Evolutionary conservation across 1,140 invertebrate species (phyloP).

Genomic region (Drosophila miranda): DNA sequence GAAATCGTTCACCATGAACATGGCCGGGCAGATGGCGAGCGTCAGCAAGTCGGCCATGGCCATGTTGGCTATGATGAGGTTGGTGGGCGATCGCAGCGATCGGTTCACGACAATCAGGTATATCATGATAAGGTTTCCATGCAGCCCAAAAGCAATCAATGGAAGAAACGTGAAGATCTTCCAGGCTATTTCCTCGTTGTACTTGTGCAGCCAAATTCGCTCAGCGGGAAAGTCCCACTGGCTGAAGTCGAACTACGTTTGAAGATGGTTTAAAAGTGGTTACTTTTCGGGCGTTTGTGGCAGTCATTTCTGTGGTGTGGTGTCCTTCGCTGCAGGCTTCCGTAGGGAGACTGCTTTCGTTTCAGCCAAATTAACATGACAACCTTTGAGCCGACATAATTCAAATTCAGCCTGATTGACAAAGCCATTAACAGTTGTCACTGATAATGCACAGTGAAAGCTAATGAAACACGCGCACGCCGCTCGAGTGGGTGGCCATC

Average conservation of each 20-base stretch:
- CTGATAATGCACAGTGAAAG: constrained; percentile 66
- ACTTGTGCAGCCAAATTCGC: constrained; percentile 85
- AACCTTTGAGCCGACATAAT: constrained; percentile 50
- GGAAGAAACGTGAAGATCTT: constrained; percentile 85
- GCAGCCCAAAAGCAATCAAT: constrained; percentile 87
- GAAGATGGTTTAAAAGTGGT: not conserved
- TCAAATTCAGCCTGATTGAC: constrained; percentile 62
- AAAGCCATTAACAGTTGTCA: constrained; percentile 68
- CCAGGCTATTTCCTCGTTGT: constrained; percentile 85
- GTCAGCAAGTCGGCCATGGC: constrained; percentile 89
- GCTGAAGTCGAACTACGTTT: constrained; percentile 67
- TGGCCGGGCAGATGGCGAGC: constrained; percentile 88
- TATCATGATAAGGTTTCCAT: constrained; percentile 89
- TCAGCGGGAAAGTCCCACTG: constrained; percentile 74
- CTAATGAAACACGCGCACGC: constrained; percentile 29
- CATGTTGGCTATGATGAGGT: constrained; percentile 91
- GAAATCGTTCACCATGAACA: constrained; percentile 88
- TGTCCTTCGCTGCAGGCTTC: constrained; percentile 1
- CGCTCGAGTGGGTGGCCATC: constrained; percentile 15
- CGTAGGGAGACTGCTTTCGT: constrained; percentile 33
- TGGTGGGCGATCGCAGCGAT: constrained; percentile 89
- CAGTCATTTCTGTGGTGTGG: constrained; percentile 35
- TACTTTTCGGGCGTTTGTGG: not conserved
- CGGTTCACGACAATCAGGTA: constrained; percentile 87
- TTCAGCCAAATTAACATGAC: constrained; percentile 57